Evolutionary conservation across 2,113 vertebrate species (phyloP), one percentile per base, ranked within the genome.

Genomic region (Hassar affinis): DNA sequence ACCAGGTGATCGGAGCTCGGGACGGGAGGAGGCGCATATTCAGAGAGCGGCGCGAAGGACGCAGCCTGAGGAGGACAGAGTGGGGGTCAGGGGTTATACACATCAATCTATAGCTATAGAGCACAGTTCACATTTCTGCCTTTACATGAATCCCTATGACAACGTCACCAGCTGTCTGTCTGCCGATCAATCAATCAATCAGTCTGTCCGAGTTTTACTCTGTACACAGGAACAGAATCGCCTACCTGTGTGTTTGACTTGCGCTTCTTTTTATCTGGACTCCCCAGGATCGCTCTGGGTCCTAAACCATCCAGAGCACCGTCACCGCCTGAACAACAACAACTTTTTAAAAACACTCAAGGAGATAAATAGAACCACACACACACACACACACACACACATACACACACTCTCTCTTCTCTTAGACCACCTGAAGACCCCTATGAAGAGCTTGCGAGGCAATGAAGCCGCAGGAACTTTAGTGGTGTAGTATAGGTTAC

Each of bases 191-290:
- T 42, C 38, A 6, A 42, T 42, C 38, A 42, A 6, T 42, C 38
- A 2, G 6, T 42, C 38, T 14, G 9, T 59, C 8, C 2, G 1
- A 54, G 17, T 20, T 54, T 54, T 54, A 54, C 2, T 20, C 15
- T 20, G 52, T 54, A 52, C 6, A 54, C 52, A 54, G 17, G 0
- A 11, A 59, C 11, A 61, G 4, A 1, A n/a, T 59, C 56, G 14
- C 57, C n/a, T 94, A 96, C 95, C 95, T 95, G 95, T 42, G 93
- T 69, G 45, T 90, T 95, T 51, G 92, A 87, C 90, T 94, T 96
- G 89, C 94, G 94, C 80, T 94, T 96, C 92, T 96, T 96, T 92
- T 96, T 96, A 88, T 96, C 96, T 5, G 95, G 94, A 87, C 95
- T 95, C 89, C 93, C 94, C 74, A 95, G 91, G 2, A 94, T 94